These are phyloP conservation scores for Epistrophella euchroma DNA, from an alignment of 2,888 invertebrate genomes.

Conservation along the genomic window DNA sequence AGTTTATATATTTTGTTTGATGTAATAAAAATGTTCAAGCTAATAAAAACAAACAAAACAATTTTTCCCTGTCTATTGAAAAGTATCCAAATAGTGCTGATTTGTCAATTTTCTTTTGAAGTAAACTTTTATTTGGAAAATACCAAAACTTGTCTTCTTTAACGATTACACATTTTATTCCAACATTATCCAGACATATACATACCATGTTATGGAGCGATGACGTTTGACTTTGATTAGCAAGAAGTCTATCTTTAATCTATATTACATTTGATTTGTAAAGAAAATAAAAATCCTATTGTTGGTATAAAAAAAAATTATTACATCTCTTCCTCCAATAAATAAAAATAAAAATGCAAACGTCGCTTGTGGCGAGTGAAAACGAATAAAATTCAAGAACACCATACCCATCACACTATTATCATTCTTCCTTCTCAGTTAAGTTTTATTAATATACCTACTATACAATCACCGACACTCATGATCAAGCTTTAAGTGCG, in stretches of 20 bases:
- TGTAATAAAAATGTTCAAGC: neutral
- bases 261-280: conserved; percentile 11
- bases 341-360: conserved; percentile 7
- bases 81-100: no score
- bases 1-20: no score
- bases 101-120: neutral
- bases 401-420: neutral
- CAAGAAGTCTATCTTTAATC: conserved; percentile 23
- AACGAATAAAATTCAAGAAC: neutral
- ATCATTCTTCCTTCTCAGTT: conserved; percentile 17
- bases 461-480: conserved; percentile 36
- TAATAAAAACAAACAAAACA: neutral
- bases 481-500: conserved; percentile 20
- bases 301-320: neutral
- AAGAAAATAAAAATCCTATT: neutral
- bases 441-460: conserved; percentile 31
- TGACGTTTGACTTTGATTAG: conserved; percentile 24
- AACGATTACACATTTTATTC: neutral
- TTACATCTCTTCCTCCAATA: neutral
- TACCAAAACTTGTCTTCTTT: neutral
- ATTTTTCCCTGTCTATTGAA: neutral
- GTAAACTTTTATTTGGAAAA: neutral
- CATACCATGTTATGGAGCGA: neutral
- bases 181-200: neutral
- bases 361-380: neutral